Conservation (phyloP, 2,797 vertebrate species). For the Uromys caudimaculatus region DNA sequence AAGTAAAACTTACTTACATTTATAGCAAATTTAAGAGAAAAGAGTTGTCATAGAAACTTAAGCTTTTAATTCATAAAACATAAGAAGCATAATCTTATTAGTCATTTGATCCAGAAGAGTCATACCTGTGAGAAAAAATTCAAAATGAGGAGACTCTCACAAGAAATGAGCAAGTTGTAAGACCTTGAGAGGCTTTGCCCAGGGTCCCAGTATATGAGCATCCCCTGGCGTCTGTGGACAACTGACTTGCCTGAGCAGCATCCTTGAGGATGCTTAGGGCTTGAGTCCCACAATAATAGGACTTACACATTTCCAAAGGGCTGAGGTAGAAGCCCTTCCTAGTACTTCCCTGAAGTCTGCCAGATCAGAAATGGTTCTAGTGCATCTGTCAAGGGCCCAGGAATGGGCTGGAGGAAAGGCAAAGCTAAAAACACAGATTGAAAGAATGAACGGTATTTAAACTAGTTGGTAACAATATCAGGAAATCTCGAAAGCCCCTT, state of each 20-base stretch:
- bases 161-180: conserved; percentile 45
- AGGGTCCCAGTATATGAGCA: not conserved
- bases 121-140: not conserved
- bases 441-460: not conserved
- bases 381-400: not conserved
- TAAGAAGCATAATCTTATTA: not conserved
- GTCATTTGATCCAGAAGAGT: conserved; percentile 11
- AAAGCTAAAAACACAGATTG: not conserved
- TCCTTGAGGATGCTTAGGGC: not conserved
- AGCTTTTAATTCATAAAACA: conserved; percentile 31
- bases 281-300: accelerated
- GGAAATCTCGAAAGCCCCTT: not conserved
- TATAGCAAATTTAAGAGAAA: conserved; percentile 21
- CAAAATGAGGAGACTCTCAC: not conserved
- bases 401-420: not conserved
- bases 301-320: not conserved
- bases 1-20: not conserved
- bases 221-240: conserved; percentile 35
- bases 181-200: not conserved
- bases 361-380: not conserved
- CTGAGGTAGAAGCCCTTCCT: not conserved
- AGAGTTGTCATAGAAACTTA: not conserved
- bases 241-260: not conserved
- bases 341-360: not conserved
- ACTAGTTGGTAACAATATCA: not conserved